Evolutionary conservation across 2,888 invertebrate genomes (phyloP).

Genomic region (Eubasilissa splendida): DNA sequence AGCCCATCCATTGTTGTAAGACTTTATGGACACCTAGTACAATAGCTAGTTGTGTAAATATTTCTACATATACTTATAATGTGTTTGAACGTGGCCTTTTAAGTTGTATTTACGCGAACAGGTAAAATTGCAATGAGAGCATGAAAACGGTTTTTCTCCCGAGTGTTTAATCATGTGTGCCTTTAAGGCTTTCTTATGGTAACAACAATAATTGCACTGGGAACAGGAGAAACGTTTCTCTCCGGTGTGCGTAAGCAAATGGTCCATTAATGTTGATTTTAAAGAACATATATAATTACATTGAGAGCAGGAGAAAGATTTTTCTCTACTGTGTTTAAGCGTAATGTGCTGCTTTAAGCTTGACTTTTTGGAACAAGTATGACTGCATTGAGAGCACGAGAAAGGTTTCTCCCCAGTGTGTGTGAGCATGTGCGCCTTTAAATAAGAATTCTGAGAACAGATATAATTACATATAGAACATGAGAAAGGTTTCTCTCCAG

Average conservation of each 20-base stretch:
- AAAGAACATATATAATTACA: neutral
- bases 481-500: slow-evolving; percentile 22
- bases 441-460: neutral
- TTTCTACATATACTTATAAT: no score
- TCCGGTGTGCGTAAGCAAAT: no score
- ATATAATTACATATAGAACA: neutral
- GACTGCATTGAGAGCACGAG: neutral
- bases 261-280: neutral
- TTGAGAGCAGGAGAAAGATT: neutral
- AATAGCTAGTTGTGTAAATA: no score
- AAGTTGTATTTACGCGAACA: neutral
- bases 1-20: no score
- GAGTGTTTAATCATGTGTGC: no score
- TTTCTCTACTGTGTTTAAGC: neutral
- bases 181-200: no score
- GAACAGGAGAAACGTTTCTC: no score
- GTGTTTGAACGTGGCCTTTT: no score
- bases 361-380: neutral
- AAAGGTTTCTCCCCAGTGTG: neutral
- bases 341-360: neutral
- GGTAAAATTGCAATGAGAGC: neutral
- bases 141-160: no score
- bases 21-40: no score
- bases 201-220: no score
- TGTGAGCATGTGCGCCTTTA: neutral